Conservation (phyloP, 2,797 vertebrate species). For the Crocodylus rhombifer region DNA sequence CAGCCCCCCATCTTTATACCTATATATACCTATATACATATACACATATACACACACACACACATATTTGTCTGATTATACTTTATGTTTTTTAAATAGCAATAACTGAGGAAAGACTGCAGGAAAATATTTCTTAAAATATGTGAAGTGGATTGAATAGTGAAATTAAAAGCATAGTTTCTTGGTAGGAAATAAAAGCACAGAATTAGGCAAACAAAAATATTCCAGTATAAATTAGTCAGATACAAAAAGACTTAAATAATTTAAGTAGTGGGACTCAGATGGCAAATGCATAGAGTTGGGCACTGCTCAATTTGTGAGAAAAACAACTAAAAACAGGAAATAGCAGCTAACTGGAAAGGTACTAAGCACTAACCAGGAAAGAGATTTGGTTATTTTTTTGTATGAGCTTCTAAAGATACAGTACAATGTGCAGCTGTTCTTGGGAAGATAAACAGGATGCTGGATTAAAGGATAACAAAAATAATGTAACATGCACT, state of each 20-base stretch:
- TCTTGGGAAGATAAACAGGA: slow-evolving; percentile 50
- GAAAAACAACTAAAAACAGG: slow-evolving; percentile 26
- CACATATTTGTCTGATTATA: not conserved
- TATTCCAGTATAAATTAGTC: not conserved
- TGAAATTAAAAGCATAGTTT: not conserved
- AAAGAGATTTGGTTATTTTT: slow-evolving; percentile 26
- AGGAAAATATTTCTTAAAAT: not conserved
- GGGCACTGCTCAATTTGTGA: not conserved
- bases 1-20: too few species aligned
- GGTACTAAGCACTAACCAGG: slow-evolving; percentile 31
- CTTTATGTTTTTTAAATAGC: not conserved
- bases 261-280: not conserved
- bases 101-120: not conserved
- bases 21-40: too few species aligned
- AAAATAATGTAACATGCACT: not conserved
- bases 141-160: not conserved
- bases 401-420: not conserved
- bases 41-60: too few species aligned
- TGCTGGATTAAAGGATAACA: not conserved
- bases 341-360: slow-evolving; percentile 36
- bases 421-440: slow-evolving; percentile 10
- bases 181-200: not conserved
- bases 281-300: not conserved
- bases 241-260: not conserved
- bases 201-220: not conserved